Evolutionary conservation across 2,113 vertebrate species (phyloP).

Genomic region (Cebidichthys violaceus): DNA sequence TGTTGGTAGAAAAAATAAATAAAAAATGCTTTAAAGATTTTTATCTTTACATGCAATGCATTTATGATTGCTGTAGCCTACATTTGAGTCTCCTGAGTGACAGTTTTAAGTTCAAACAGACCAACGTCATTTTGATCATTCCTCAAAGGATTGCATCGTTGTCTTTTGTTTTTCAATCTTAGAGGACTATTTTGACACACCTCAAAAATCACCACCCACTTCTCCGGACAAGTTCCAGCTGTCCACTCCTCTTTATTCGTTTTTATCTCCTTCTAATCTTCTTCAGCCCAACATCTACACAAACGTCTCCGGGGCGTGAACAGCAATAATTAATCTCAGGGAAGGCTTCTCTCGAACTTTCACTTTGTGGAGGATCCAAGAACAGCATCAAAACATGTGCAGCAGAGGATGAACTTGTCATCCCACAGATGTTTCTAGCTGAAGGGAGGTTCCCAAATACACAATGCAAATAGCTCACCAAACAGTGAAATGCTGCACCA

Average conservation of each 20-base stretch:
- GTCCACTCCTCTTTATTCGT: constrained; percentile 35
- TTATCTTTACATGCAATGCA: neutral
- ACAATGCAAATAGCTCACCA: neutral
- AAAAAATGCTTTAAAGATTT: neutral
- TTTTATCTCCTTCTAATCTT: constrained; percentile 21
- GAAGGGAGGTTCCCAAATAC: constrained; percentile 20
- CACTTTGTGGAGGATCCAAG: constrained; percentile 45
- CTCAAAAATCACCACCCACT: constrained; percentile 42
- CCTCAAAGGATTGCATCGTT: neutral
- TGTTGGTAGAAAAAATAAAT: neutral
- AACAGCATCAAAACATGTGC: constrained; percentile 50
- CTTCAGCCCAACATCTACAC: neutral
- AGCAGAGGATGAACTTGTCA: constrained; percentile 28
- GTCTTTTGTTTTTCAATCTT: neutral
- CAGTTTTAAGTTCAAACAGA: neutral
- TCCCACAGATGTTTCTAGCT: constrained; percentile 36
- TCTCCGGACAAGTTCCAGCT: neutral
- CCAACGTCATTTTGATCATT: neutral
- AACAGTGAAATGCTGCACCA: constrained; percentile 7
- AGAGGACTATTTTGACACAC: constrained; percentile 48
- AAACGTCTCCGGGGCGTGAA: constrained; percentile 6
- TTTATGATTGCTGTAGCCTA: neutral
- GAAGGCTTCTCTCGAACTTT: neutral
- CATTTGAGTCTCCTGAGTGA: neutral
- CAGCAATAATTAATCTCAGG: constrained; percentile 1